A percentile compares a stretch with the other conserved stretches of the same genome.
Conservation (phyloP, 2,888 invertebrate genomes). For the Nudaria mundana region DNA sequence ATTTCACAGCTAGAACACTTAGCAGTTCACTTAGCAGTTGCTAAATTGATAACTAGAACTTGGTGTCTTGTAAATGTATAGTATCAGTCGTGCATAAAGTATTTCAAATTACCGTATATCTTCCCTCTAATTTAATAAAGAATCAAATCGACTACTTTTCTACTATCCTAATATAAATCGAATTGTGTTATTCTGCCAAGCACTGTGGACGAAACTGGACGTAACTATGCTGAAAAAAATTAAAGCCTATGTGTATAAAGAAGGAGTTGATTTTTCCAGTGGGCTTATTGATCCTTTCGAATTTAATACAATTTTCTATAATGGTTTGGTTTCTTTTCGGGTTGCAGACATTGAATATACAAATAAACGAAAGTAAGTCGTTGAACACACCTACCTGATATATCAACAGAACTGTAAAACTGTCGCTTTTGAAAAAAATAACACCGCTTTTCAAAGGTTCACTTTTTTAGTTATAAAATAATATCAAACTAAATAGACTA, state of each 20-base stretch:
- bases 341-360: constrained; percentile 40
- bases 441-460: too few species aligned
- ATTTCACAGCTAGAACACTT: too few species aligned
- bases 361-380: constrained; percentile 22
- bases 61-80: too few species aligned
- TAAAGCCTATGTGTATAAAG: constrained; percentile 46
- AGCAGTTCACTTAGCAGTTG: too few species aligned
- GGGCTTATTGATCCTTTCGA: constrained; percentile 49
- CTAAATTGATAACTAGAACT: too few species aligned
- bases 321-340: constrained; percentile 42
- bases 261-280: constrained; percentile 35
- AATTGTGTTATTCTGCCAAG: background rate
- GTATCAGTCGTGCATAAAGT: too few species aligned
- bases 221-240: constrained; percentile 34
- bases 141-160: constrained; percentile 9
- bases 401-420: too few species aligned
- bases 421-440: too few species aligned
- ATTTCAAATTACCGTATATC: too few species aligned
- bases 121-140: too few species aligned
- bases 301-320: constrained; percentile 50
- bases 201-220: background rate
- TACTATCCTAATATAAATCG: constrained; percentile 6
- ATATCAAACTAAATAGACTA: too few species aligned
- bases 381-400: background rate
- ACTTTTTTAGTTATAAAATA: too few species aligned